These are phyloP conservation scores for Epinotia demarniana DNA, from an alignment of 2,888 invertebrate genomes.

Conservation along the genomic window DNA sequence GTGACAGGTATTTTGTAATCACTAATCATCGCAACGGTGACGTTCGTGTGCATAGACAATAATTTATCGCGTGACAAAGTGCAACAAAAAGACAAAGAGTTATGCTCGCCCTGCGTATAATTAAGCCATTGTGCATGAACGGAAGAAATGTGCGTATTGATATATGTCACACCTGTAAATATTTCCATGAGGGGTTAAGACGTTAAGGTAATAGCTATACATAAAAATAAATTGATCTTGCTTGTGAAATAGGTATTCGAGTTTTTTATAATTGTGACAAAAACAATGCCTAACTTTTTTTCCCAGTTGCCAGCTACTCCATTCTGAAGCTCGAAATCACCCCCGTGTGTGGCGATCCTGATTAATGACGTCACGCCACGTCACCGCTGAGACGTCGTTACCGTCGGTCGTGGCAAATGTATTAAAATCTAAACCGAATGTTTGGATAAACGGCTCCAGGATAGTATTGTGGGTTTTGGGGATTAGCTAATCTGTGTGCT, in stretches of 20 bases:
- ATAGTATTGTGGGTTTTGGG: not conserved
- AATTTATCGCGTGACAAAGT: not conserved
- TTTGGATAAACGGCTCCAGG: not conserved
- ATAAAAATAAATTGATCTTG: no score
- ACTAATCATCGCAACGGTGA: not conserved
- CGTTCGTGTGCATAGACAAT: not conserved
- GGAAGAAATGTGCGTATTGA: no score
- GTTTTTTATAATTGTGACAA: not conserved
- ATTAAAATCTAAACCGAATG: slow-evolving; percentile 15
- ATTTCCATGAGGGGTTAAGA: no score
- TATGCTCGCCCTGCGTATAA: no score
- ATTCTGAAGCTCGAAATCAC: slow-evolving; percentile 39
- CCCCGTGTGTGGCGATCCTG: slow-evolving; percentile 57
- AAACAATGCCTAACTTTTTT: not conserved
- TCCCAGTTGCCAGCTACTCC: slow-evolving; percentile 18
- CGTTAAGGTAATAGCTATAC: no score
- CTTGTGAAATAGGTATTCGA: no score
- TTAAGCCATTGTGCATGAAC: no score
- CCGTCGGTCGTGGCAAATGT: slow-evolving; percentile 39
- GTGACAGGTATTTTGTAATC: no score
- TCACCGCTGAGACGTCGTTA: slow-evolving; percentile 61
- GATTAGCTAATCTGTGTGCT: not conserved
- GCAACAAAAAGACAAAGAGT: not conserved
- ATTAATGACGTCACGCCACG: slow-evolving; percentile 70
- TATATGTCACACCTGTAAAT: no score